A percentile compares a stretch with the other conserved stretches of the same genome.
Conservation (phyloP, 2,113 vertebrate genomes). For the Hystrix cristata region DNA sequence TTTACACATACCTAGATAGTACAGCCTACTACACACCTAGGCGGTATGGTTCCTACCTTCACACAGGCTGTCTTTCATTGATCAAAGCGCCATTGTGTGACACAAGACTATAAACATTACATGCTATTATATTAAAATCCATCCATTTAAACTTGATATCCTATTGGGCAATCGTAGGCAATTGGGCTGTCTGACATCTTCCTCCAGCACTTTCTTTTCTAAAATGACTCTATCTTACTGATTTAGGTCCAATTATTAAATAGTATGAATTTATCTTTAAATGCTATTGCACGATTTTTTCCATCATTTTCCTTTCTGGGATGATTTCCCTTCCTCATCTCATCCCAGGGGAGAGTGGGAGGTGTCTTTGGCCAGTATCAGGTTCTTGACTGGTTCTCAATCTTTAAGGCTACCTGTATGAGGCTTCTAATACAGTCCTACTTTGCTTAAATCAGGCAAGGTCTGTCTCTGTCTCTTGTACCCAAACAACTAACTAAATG, state of each 20-base stretch:
- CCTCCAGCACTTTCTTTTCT: not conserved
- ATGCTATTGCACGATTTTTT: not conserved
- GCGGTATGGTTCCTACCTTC: not conserved
- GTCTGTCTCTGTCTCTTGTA: not conserved
- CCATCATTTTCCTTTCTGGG: not conserved
- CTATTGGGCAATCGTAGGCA: not conserved
- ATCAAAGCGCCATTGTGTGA: not conserved
- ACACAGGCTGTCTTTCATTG: not conserved
- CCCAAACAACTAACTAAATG: not conserved
- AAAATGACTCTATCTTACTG: not conserved
- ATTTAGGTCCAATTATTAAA: not conserved
- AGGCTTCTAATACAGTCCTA: not conserved
- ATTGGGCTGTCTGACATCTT: not conserved
- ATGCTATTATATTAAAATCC: not conserved
- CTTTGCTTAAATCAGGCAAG: not conserved
- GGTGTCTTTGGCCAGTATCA: not conserved
- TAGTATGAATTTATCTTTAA: not conserved
- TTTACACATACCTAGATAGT: not conserved
- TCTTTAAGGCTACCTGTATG: not conserved
- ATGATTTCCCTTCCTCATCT: not conserved
- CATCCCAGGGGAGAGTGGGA: not conserved
- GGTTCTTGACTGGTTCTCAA: not conserved
- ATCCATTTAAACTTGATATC: not conserved
- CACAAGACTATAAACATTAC: not conserved
- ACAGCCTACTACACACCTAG: not conserved